phyloP scores from a whole-genome alignment of 1,140 invertebrate species.

The Teleogryllus occipitalis region DNA sequence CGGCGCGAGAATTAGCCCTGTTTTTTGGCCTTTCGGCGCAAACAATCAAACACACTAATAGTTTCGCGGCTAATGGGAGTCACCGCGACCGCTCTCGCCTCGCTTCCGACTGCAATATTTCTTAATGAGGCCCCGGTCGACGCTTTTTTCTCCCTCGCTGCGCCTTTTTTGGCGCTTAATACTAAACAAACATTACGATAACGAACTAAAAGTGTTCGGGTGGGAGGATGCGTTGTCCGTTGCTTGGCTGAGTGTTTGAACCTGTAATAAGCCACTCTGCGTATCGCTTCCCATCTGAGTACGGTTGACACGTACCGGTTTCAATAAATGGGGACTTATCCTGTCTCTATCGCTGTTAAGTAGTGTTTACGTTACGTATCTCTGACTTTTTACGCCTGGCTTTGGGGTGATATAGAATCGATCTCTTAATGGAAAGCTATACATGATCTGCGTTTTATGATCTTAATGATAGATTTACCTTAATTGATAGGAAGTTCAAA shows the following conservation, averaged over 20 bases:
- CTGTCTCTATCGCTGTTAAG: no score
- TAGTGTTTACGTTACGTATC: no score
- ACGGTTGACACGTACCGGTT: no score
- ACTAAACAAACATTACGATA: neutral
- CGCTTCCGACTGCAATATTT: neutral
- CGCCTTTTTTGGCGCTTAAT: neutral
- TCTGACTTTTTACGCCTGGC: no score
- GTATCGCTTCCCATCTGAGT: no score
- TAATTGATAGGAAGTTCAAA: no score
- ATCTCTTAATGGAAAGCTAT: no score
- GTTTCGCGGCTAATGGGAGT: neutral
- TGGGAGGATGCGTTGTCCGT: neutral
- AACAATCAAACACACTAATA: slow-evolving; percentile 1
- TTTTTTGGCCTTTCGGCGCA: neutral
- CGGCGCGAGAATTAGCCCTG: neutral
- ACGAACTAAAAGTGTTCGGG: neutral
- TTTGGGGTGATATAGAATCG: no score
- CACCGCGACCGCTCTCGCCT: neutral
- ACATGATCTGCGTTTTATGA: no score
- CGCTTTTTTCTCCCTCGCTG: neutral
- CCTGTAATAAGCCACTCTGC: no score
- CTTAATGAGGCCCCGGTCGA: neutral
- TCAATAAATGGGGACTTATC: no score
- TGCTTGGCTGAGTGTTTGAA: neutral
- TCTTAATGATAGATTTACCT: no score